phyloP scores from a whole-genome alignment of 2,113 vertebrate genomes.

The Crotalus horridus region DNA sequence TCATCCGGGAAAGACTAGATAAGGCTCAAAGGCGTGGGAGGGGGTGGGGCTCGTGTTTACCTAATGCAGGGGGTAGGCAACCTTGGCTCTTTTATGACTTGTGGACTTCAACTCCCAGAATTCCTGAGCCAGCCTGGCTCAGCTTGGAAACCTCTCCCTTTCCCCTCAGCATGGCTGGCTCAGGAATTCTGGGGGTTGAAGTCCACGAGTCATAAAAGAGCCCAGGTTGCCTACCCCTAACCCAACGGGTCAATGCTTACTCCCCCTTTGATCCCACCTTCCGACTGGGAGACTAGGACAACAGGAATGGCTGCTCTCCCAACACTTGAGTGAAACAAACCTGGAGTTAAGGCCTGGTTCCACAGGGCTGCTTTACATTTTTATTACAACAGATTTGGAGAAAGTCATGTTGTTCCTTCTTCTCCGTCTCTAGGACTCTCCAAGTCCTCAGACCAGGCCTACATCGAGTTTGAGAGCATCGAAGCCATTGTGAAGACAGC shows the following conservation, averaged over 20 bases:
- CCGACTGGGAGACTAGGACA: neutral
- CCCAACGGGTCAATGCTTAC: neutral
- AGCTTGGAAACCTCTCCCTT: too few species aligned
- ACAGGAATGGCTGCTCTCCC: neutral
- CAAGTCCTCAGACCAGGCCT: conserved; percentile 92
- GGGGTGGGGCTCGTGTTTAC: too few species aligned
- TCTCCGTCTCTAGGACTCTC: conserved; percentile 76
- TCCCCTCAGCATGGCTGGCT: too few species aligned
- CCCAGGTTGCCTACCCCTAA: neutral
- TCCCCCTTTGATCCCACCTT: neutral
- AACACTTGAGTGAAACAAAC: neutral
- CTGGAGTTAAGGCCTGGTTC: neutral
- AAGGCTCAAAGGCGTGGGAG: too few species aligned
- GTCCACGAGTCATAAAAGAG: neutral
- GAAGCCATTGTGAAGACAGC: conserved; percentile 96
- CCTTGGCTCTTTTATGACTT: too few species aligned
- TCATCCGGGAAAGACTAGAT: neutral
- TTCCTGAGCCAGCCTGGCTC: too few species aligned
- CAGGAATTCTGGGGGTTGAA: too few species aligned
- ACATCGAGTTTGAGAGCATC: conserved; percentile 93
- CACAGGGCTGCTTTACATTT: neutral
- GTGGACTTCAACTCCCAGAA: too few species aligned
- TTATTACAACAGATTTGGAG: neutral
- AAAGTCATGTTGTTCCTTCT: neutral
- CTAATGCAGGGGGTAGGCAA: too few species aligned